phyloP scores from a whole-genome alignment of 2,797 vertebrate genomes.

The Pagetopsis macropterus region DNA sequence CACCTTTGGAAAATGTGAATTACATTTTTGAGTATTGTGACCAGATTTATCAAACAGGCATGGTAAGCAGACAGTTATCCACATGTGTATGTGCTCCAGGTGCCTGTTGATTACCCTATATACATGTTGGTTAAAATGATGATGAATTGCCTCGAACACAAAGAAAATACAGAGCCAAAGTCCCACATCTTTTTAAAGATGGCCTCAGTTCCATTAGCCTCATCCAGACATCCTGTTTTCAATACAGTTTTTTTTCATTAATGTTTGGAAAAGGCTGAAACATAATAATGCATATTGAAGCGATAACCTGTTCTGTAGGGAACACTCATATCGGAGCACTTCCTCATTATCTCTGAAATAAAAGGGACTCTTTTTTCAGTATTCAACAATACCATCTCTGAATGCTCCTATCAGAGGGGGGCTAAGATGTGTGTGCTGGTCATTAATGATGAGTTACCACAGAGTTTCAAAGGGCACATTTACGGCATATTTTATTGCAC shows the following conservation, averaged over 20 bases:
- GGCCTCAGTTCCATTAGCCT: background rate
- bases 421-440: background rate
- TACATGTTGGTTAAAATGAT: constrained; percentile 32
- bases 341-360: background rate
- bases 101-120: constrained; percentile 32
- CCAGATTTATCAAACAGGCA: constrained; percentile 30
- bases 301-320: background rate
- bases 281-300: constrained; percentile 1
- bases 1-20: constrained; percentile 57
- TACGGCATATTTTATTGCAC: constrained; percentile 4
- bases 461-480: background rate
- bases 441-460: constrained; percentile 15
- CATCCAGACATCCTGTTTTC: background rate
- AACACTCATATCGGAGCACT: background rate
- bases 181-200: background rate
- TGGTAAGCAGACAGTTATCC: constrained; percentile 23
- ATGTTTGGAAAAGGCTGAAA: constrained; percentile 13
- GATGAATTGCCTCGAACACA: constrained; percentile 32
- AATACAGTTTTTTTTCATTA: constrained; percentile 12
- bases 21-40: constrained; percentile 46
- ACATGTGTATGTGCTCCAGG: constrained; percentile 10
- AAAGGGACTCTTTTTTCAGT: background rate
- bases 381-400: background rate
- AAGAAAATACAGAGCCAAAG: constrained; percentile 9
- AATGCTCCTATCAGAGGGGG: background rate